Evolutionary conservation across 1,140 invertebrate species (phyloP).

Genomic region (Helicoverpa armigera): DNA sequence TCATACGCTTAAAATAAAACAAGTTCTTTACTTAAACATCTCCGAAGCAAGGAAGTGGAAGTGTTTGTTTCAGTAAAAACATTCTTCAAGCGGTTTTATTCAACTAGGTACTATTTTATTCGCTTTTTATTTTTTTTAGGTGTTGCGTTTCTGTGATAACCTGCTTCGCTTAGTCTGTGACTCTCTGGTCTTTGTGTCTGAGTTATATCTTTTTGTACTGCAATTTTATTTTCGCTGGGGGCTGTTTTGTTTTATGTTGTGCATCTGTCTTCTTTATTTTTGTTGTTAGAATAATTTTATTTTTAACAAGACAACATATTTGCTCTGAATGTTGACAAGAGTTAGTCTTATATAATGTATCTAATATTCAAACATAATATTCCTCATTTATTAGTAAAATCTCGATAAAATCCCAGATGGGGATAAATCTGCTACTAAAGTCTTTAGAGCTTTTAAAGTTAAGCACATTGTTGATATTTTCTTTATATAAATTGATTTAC

Average conservation of each 20-base stretch:
- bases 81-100: slow-evolving; percentile 25
- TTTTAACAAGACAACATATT: too few species aligned
- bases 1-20: slow-evolving; percentile 31
- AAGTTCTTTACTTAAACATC: slow-evolving; percentile 28
- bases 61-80: slow-evolving; percentile 23
- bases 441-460: too few species aligned
- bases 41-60: background rate
- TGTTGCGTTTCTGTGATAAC: slow-evolving; percentile 23
- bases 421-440: too few species aligned
- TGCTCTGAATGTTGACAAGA: too few species aligned
- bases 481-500: too few species aligned
- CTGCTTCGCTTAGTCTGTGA: slow-evolving; percentile 15
- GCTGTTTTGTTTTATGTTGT: background rate
- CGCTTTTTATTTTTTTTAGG: slow-evolving; percentile 2
- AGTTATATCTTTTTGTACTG: slow-evolving; percentile 8
- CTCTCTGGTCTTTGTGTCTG: slow-evolving; percentile 16
- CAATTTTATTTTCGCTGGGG: slow-evolving; percentile 8
- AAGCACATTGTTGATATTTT: too few species aligned
- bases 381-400: background rate
- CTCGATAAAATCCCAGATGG: too few species aligned
- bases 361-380: too few species aligned
- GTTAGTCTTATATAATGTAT: too few species aligned
- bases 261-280: too few species aligned
- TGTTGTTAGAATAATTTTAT: too few species aligned
- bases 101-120: slow-evolving; percentile 5